phyloP scores from a whole-genome alignment of 1,140 invertebrate genomes.

The Oedothorax gibbosus region DNA sequence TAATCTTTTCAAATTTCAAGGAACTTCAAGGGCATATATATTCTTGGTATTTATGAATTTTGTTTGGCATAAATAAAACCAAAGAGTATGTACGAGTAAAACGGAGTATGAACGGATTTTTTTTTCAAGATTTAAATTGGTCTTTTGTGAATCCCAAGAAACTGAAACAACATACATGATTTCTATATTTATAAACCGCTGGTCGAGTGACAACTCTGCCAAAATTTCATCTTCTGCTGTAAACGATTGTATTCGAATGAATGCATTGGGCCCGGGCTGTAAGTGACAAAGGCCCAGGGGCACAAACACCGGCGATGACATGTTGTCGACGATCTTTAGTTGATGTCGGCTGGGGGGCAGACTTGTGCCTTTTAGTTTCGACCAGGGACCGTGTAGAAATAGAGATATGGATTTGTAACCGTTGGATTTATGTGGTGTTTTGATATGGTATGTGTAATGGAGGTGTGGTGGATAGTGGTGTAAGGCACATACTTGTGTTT shows the following conservation, averaged over 20 bases:
- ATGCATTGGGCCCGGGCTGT: constrained; percentile 53
- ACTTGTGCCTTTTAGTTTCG: constrained; percentile 17
- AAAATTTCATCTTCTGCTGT: constrained; percentile 50
- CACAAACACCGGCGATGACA: constrained; percentile 59
- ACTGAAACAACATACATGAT: constrained; percentile 36
- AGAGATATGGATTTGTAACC: background rate
- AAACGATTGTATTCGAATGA: constrained; percentile 53
- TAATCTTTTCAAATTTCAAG: no score
- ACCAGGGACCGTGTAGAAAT: constrained; percentile 31
- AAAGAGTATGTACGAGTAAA: no score
- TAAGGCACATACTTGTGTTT: background rate
- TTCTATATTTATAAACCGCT: constrained; percentile 36
- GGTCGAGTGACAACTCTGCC: background rate
- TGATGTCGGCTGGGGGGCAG: constrained; percentile 9
- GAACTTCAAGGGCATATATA: no score
- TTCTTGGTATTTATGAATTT: no score
- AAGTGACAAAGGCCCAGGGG: constrained; percentile 52
- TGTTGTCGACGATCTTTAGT: constrained; percentile 53
- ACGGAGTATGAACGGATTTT: no score
- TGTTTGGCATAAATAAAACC: no score
- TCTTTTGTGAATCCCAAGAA: background rate
- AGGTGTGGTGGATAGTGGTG: background rate
- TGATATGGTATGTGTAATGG: background rate
- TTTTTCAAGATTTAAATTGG: no score
- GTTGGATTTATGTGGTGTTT: background rate